Base-by-base conservation (phyloP, 2,888 invertebrate genomes). In the Drosophila demipolita region DNA sequence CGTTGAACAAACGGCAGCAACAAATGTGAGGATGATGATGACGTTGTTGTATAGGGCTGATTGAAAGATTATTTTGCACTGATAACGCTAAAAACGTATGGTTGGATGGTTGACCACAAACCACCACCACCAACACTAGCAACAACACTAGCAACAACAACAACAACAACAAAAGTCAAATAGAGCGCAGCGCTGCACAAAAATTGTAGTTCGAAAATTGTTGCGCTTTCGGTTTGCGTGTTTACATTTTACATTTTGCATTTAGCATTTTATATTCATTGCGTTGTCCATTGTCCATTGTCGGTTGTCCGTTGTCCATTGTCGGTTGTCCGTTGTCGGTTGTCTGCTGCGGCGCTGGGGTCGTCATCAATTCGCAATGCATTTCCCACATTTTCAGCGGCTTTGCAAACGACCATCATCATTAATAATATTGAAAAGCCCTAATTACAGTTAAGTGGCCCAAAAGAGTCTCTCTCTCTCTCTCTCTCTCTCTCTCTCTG, bases 61-160 rank as follows among this genome's bases (percentile, higher is more conserved):
- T 87, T 87, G 87, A 87, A 89, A 91, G 91, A 91, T 91, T 91
- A 89, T 91, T 90, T 89, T 88, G 91, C 91, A 91, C 91, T 91
- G 91, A 91, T 91, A 91, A 91, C 88, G 83, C 80, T 85, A 88
- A 91, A 90, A 91, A 87, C 67, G 88, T 83, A 87, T 87, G 85
- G 83, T 87, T 85, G 84, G 87, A 86, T 79, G 82, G 78, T 72
- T 82, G 74, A 81, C 78, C 80, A 80, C 71, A 78, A 80, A 68
- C 72, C 63, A 78, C 79, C 73, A 79, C 42, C 50, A 60, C 15
- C 52, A 75, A 8, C 64, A 73, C 15, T 63, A 69, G 2, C 1
- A 49, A 58, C 1, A 42, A 53, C 26, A 71, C 8, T 64, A 70
- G n/a, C 64, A 77, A 9, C 42, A 52, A 38, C 62, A 70, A 29